These are phyloP conservation scores for Acleris sparsana DNA, from an alignment of 2,888 invertebrate genomes.

Conservation along the genomic window DNA sequence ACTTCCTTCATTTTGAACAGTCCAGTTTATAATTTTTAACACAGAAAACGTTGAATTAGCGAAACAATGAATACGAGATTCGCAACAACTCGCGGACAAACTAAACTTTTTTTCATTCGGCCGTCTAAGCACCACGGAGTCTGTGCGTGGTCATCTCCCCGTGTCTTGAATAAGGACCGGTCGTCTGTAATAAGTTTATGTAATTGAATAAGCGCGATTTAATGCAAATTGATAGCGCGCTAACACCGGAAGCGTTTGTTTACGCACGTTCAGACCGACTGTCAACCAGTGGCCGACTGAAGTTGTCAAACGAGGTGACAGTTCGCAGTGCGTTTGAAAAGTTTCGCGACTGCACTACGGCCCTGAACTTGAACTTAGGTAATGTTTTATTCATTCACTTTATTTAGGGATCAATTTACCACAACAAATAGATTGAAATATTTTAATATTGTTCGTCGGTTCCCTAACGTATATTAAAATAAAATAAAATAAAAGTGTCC, in stretches of 20 bases:
- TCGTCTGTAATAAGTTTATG: constrained; percentile 65
- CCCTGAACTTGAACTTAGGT: constrained; percentile 71
- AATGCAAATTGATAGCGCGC: constrained; percentile 70
- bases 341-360: constrained; percentile 42
- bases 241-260: constrained; percentile 51
- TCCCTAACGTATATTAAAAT: constrained; percentile 10
- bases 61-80: constrained; percentile 56
- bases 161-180: constrained; percentile 55
- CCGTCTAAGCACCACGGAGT: constrained; percentile 56
- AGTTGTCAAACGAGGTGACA: constrained; percentile 54
- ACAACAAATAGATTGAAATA: constrained; percentile 24
- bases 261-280: constrained; percentile 65
- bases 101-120: constrained; percentile 47
- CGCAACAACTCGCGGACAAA: constrained; percentile 38
- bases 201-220: constrained; percentile 78
- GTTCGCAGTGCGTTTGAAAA: constrained; percentile 56
- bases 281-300: constrained; percentile 74
- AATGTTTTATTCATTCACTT: constrained; percentile 20
- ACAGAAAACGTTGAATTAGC: constrained; percentile 57
- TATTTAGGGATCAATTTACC: constrained; percentile 13
- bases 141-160: constrained; percentile 60
- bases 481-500: constrained; percentile 34
- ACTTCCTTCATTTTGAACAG: constrained; percentile 65
- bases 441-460: constrained; percentile 34
- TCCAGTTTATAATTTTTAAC: constrained; percentile 50